A percentile compares a stretch with the other conserved stretches of the same genome.
These are phyloP conservation scores for Rhinogobio ventralis DNA, from an alignment of 2,797 vertebrate genomes.

Conservation along the genomic window DNA sequence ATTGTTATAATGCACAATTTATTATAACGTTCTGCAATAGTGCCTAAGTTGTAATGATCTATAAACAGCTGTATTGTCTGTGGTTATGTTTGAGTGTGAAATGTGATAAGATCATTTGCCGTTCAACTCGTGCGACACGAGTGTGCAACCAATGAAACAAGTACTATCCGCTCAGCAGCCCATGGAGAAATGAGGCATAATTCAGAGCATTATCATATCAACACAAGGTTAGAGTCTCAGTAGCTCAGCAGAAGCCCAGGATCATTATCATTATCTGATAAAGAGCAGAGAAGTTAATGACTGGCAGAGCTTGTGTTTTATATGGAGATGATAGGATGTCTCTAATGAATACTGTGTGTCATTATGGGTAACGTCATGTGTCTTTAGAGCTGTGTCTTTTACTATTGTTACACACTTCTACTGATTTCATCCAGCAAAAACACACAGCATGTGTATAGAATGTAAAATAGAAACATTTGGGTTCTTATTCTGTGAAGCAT, in stretches of 20 bases:
- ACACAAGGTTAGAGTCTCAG: constrained; percentile 24
- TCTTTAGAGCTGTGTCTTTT: constrained; percentile 13
- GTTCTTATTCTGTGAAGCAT: neutral
- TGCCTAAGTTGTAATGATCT: neutral
- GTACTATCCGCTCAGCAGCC: constrained; percentile 6
- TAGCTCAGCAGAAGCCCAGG: constrained; percentile 37
- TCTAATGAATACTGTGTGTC: constrained; percentile 65
- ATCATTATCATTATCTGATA: constrained; percentile 68
- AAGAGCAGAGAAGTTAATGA: constrained; percentile 52
- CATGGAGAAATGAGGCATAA: constrained; percentile 33
- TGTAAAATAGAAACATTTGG: neutral
- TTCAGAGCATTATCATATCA: constrained; percentile 49
- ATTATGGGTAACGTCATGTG: constrained; percentile 11
- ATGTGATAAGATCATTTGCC: neutral
- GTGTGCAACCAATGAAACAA: constrained; percentile 3
- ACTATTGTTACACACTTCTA: neutral
- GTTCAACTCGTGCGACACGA: neutral
- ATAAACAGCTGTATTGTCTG: neutral
- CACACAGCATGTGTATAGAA: neutral
- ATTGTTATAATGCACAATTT: neutral
- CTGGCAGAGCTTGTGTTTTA: constrained; percentile 35
- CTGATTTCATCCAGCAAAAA: neutral
- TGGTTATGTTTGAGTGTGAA: neutral
- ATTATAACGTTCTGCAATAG: neutral
- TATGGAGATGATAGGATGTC: constrained; percentile 60